These are phyloP conservation scores for Aphelenchoides fujianensis DNA, from an alignment of 1,140 invertebrate genomes.

Conservation along the genomic window DNA sequence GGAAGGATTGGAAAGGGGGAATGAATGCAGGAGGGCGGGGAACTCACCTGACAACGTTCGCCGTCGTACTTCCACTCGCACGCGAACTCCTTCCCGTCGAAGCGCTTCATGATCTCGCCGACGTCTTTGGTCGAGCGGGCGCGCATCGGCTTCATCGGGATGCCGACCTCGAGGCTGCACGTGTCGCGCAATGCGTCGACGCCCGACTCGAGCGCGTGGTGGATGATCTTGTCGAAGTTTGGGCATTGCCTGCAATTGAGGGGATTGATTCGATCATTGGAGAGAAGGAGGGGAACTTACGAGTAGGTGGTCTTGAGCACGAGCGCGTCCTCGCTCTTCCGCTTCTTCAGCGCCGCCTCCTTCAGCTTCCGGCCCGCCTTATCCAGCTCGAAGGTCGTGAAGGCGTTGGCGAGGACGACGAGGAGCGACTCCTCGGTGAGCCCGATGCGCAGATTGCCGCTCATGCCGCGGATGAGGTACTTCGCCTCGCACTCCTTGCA, in stretches of 20 bases:
- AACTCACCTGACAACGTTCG: slow-evolving; percentile 85
- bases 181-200: slow-evolving; percentile 74
- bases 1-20: too few species aligned
- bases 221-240: slow-evolving; percentile 83
- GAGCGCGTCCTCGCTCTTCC: slow-evolving; percentile 74
- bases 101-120: slow-evolving; percentile 80
- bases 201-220: slow-evolving; percentile 76
- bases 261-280: slow-evolving; percentile 19
- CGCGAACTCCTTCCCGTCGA: slow-evolving; percentile 87
- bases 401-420: slow-evolving; percentile 79
- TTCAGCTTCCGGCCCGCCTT: slow-evolving; percentile 63
- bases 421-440: slow-evolving; percentile 93
- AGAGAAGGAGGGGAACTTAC: slow-evolving; percentile 65
- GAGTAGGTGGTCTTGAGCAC: slow-evolving; percentile 88
- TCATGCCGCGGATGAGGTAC: slow-evolving; percentile 83
- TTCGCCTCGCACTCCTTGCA: slow-evolving; percentile 84
- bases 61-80: slow-evolving; percentile 99
- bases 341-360: slow-evolving; percentile 76
- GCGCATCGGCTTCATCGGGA: slow-evolving; percentile 96
- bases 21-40: slow-evolving; percentile 26
- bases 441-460: slow-evolving; percentile 91
- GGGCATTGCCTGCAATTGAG: slow-evolving; percentile 79
- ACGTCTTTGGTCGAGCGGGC: slow-evolving; percentile 91
- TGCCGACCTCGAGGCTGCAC: slow-evolving; percentile 71
- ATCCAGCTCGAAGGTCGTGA: slow-evolving; percentile 60